Base-by-base conservation (phyloP, 2,888 invertebrate species). In the Orchesella flavescens region DNA sequence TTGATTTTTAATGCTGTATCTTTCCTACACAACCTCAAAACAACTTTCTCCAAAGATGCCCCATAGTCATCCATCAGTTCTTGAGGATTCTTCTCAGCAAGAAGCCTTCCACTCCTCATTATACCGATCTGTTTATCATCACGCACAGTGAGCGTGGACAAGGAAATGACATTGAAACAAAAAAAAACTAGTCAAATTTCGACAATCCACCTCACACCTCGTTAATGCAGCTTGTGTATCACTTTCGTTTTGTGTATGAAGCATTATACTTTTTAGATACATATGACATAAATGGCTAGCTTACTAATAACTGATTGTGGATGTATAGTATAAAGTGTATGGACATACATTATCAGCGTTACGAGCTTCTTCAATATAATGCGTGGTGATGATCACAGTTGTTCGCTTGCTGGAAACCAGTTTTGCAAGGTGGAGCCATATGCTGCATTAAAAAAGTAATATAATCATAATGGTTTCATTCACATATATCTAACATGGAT, bases 321-420 rank as follows among this genome's bases (percentile, higher is more conserved):
- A n/a, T n/a, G n/a, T n/a, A n/a, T n/a, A n/a, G n/a, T n/a, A n/a
- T n/a, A n/a, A n/a, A n/a, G n/a, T 23, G n/a, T n/a, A 12, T 23
- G n/a, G 43, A 53, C 79, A 93, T 90, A 96, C 96, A 90, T 94
- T 93, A 90, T 96, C 95, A 84, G 96, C 96, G 91, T 96, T 96
- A 87, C 96, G 91, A 23, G 97, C 97, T 91, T 97, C 97, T 90
- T 97, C 97, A 84, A 97, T 97, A 89, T 97, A 97, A 93, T 97
- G 95, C 89, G 97, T 95, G 87, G 97, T 97, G 79, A 97, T 96
- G 82, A 97, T 96, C 88, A 97, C 97, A 21, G 97, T 97, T 91
- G 96, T 97, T 90, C 95, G 94, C 59, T 95, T 95, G 86, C 94
- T 94, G 91, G 95, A 95, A 88, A 96, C 96, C 89, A 97, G 95